Evolutionary conservation across 2,113 vertebrate species (phyloP).

Genomic region (Gasterosteus aculeatus): DNA sequence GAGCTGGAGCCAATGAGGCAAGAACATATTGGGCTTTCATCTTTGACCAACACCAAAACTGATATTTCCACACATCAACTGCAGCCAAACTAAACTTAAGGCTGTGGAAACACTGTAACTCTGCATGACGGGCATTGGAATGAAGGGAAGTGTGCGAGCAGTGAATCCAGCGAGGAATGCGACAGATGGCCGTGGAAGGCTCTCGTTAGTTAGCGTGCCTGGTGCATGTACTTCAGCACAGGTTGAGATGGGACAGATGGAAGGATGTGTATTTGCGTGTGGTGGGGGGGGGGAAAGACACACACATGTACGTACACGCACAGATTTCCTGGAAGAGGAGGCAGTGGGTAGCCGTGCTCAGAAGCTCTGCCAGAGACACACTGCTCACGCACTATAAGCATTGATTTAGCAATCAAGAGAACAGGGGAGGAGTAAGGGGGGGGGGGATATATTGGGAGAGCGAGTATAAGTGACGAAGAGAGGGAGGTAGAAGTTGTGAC

Average conservation of each 20-base stretch:
- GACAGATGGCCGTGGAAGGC: slow-evolving; percentile 78
- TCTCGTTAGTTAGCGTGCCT: slow-evolving; percentile 76
- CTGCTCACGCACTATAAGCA: slow-evolving; percentile 81
- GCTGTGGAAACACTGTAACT: slow-evolving; percentile 18
- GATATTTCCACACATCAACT: slow-evolving; percentile 29
- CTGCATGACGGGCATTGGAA: slow-evolving; percentile 32
- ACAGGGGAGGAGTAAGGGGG: slow-evolving; percentile 42
- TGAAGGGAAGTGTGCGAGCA: slow-evolving; percentile 42
- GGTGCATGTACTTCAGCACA: slow-evolving; percentile 75
- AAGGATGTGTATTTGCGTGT: slow-evolving; percentile 71
- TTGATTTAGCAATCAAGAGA: slow-evolving; percentile 82
- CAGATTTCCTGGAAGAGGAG: slow-evolving; percentile 72
- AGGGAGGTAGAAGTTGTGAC: slow-evolving; percentile 44
- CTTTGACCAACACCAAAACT: slow-evolving; percentile 42
- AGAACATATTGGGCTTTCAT: slow-evolving; percentile 51
- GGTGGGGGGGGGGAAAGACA: slow-evolving; percentile 1
- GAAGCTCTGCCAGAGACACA: slow-evolving; percentile 76
- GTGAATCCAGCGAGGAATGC: slow-evolving; percentile 62
- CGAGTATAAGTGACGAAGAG: slow-evolving; percentile 32
- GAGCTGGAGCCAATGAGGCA: slow-evolving; percentile 20
- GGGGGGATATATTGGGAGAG: slow-evolving; percentile 51
- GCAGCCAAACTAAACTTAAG: slow-evolving; percentile 51
- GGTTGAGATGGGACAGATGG: slow-evolving; percentile 79
- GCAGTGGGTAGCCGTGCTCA: slow-evolving; percentile 69
- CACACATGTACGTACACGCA: slow-evolving; percentile 8